Base-by-base conservation (phyloP, 1,140 invertebrate genomes). In the Ptiloglossa arizonensis region DNA sequence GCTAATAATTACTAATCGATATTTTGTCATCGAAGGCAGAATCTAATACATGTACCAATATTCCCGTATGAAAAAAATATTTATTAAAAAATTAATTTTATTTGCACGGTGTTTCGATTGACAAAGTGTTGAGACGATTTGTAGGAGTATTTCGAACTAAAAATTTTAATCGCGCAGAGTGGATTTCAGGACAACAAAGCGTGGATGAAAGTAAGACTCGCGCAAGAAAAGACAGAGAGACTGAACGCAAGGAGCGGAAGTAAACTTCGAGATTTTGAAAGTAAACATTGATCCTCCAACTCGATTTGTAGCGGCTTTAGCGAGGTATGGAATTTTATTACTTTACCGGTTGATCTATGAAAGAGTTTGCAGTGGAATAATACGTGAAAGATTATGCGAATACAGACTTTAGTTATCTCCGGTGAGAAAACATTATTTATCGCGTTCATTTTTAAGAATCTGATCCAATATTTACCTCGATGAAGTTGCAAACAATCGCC, bases 261-360 rank as follows among this genome's bases (percentile, higher is more conserved):
- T 50, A 50, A 73, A 41, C 70, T 41, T 38, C 11, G 59, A 52
- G 70, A 73, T 73, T 73, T 73, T 73, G 6, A 24, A 64, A 73
- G 70, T 38, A 73, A 73, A 73, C 64, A 73, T 73, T 73, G 44
- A 63, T 52, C 50, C 50, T 52, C 46, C 70, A 19, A 73, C 59
- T 44, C 59, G 60, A 64, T 64, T 73, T 73, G 70, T 24, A 59
- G 70, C 32, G 27, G 46, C 48, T 71, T 71, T 71, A 46, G 38
- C 50, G 54, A 71, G 54, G 35, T 64, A 73, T 24, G 32, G 29
- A 64, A 52, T 64, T 52, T 73, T 64, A 64, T 73, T 73, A 73
- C 59, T 63, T 64, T 73, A 73, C 46, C 19, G 70, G 70, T 17
- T 38, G 41, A 64, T 64, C 70, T 41, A 32, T 63, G 57, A 52